phyloP scores from a whole-genome alignment of 2,797 vertebrate genomes.

The Botia kubotai region DNA sequence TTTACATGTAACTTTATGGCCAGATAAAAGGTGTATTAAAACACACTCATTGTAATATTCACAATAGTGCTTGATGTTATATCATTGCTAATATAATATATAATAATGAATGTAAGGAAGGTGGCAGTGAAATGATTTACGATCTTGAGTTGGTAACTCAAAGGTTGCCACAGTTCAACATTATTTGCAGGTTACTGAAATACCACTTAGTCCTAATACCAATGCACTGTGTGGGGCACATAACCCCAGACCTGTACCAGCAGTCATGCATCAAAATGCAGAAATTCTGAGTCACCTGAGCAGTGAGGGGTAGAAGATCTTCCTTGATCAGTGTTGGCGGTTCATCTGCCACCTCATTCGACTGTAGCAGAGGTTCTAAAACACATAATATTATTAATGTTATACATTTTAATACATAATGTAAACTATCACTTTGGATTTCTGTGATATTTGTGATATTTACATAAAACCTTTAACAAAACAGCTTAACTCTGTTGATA shows the following conservation, averaged over 20 bases:
- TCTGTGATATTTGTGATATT: too few relatives aligned
- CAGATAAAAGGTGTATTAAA: not conserved
- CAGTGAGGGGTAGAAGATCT: slow-evolving; percentile 80
- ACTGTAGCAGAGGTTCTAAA: slow-evolving; percentile 82
- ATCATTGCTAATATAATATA: not conserved
- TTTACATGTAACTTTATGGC: not conserved
- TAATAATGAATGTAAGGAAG: too few relatives aligned
- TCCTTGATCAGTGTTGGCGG: slow-evolving; percentile 90
- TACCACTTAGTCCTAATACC: too few relatives aligned
- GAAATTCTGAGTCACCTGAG: slow-evolving; percentile 75
- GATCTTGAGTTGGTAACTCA: too few relatives aligned
- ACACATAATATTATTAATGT: slow-evolving; percentile 15
- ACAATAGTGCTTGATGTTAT: not conserved
- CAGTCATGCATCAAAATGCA: not conserved
- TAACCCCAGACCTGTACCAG: not conserved
- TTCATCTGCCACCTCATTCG: slow-evolving; percentile 85
- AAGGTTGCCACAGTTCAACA: too few relatives aligned
- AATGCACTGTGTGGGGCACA: too few relatives aligned
- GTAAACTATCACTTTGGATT: not conserved
- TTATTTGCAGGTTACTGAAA: too few relatives aligned
- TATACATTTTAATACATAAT: not conserved
- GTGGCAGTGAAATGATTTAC: too few relatives aligned
- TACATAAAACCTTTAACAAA: too few relatives aligned
- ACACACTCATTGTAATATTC: not conserved
- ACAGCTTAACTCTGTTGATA: not conserved